A percentile compares a stretch with the other conserved stretches of the same genome.
phyloP scores from a whole-genome alignment of 2,888 invertebrate species.

The Malthinus flaveolus region DNA sequence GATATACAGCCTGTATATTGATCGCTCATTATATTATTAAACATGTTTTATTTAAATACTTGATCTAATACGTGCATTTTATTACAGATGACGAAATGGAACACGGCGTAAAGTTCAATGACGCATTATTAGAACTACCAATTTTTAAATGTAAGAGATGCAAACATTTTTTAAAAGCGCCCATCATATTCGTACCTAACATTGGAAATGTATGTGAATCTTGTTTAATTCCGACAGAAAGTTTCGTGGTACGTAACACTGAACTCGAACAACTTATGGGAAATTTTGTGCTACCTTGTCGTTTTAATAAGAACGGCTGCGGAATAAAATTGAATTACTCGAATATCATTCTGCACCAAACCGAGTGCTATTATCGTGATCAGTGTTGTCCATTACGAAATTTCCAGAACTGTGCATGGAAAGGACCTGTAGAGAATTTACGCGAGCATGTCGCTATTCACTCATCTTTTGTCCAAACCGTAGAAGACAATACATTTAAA shows the following conservation, averaged over 20 bases:
- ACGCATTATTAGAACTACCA: background rate
- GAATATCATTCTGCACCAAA: background rate
- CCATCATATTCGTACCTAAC: background rate
- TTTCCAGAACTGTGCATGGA: background rate
- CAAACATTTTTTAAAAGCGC: background rate
- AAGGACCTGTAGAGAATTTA: background rate
- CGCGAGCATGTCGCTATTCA: background rate
- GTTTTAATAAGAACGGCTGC: background rate
- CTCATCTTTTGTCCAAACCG: background rate
- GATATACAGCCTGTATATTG: too few species aligned
- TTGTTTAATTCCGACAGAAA: background rate
- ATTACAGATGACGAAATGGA: too few species aligned
- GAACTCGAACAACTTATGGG: background rate
- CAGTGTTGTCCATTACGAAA: background rate
- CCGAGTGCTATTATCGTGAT: background rate
- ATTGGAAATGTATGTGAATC: background rate
- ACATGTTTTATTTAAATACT: too few species aligned
- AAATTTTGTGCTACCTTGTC: background rate
- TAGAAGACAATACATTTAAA: background rate
- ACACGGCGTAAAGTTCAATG: background rate
- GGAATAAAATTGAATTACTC: background rate
- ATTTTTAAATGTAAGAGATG: background rate
- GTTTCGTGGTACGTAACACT: background rate
- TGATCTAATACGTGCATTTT: too few species aligned
- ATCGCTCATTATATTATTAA: too few species aligned